Conservation (phyloP, 2,113 vertebrate species). For the Saiga tatarica region DNA sequence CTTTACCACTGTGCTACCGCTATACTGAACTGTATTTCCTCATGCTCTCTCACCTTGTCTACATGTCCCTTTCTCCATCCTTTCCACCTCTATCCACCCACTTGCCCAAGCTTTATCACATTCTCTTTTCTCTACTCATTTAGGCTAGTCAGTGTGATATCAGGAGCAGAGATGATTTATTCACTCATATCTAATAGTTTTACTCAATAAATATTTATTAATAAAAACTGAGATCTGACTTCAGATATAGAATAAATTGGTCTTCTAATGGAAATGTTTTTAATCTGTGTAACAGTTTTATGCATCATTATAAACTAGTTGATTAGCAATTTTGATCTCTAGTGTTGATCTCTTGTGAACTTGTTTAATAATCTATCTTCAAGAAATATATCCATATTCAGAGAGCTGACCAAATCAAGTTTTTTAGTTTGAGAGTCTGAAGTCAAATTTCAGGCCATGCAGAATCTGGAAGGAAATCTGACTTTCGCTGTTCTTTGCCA, state of each 20-base stretch:
- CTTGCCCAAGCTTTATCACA: neutral
- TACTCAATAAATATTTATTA: neutral
- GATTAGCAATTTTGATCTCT: neutral
- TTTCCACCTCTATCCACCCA: neutral
- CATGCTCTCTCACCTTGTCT: neutral
- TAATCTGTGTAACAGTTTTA: neutral
- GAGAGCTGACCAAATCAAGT: neutral
- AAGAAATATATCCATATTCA: neutral
- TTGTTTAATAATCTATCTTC: neutral
- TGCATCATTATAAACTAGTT: neutral
- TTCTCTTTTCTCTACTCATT: neutral
- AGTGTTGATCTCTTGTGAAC: neutral
- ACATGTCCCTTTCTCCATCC: neutral
- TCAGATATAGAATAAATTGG: neutral
- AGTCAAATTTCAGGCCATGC: neutral
- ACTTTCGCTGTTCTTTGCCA: slow-evolving; percentile 32
- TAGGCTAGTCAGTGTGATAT: neutral
- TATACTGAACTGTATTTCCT: neutral
- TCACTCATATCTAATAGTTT: neutral
- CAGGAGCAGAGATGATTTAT: neutral
- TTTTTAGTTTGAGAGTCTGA: slow-evolving; percentile 37
- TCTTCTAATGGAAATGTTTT: slow-evolving; percentile 24
- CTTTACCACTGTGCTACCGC: neutral
- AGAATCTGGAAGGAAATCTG: slow-evolving; percentile 23
- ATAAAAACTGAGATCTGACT: neutral